Evolutionary conservation across 2,797 vertebrate genomes (phyloP), one percentile per base, ranked within the genome.

Genomic region (Podarcis siculus): DNA sequence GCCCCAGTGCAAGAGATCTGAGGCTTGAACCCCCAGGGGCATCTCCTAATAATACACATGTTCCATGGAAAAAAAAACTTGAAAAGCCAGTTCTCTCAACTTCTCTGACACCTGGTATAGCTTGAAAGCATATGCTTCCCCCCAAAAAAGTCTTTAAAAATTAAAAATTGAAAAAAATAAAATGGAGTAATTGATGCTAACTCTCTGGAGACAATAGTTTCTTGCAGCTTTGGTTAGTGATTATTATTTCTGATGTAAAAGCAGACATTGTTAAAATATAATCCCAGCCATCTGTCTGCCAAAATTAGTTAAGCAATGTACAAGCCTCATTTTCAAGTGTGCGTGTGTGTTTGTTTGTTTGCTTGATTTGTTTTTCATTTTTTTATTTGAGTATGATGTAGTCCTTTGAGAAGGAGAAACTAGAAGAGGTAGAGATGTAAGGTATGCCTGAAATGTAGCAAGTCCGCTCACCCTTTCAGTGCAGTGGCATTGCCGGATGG

Each of bases 51-150:
- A 61, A 61, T 23, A 61, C 58, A 19, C 58, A 5, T 17, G 58
- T 61, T 23, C 58, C 6, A 23, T 61, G 90, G 87, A 85, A 85
- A 91, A 93, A 95, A 95, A 92, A 94, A 92, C 69, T 92, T 92
- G 91, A n/a, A 90, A 93, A 95, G 89, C 86, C 90, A 94, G 93
- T 92, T 92, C 90, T 94, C 92, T 90, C 91, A 93, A 95, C 93
- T 90, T 96, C 94, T 95, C 93, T 94, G 94, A 95, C 94, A 96
- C 94, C 92, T 96, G 92, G 90, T 91, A 95, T 88, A 94, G 81
- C 87, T 89, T 82, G 86, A 96, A 94, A 93, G 92, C 94, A 95
- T 92, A 95, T 93, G 92, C 13, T 89, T 89, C 30, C 76, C 91
- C 95, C 89, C 30, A 27, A 4, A 55, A 55, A 55, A 15, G 90